Percentiles rank a stretch among this genome's conserved stretches.
Evolutionary conservation across 2,888 invertebrate species (phyloP).

Genomic region (Chymomyza amoena): DNA sequence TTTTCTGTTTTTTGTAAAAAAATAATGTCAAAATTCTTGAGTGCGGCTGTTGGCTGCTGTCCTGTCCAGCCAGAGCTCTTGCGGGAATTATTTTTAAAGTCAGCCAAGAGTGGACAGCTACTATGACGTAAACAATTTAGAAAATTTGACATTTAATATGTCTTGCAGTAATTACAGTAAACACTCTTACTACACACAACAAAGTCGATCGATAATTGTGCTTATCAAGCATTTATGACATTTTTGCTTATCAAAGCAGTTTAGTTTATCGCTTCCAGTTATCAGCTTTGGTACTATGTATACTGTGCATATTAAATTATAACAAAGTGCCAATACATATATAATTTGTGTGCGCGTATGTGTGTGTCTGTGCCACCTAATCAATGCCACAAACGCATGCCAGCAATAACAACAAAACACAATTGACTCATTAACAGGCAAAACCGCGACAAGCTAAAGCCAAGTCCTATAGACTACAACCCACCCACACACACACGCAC

Average conservation of each 20-base stretch:
- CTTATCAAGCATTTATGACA: slow-evolving; percentile 60
- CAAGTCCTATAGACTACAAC: slow-evolving; percentile 18
- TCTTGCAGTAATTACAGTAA: neutral
- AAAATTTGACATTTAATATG: slow-evolving; percentile 38
- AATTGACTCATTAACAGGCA: slow-evolving; percentile 71
- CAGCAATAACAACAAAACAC: slow-evolving; percentile 37
- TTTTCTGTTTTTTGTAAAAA: slow-evolving; percentile 1
- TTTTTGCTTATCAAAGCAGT: slow-evolving; percentile 65
- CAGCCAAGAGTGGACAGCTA: neutral
- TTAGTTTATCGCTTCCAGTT: slow-evolving; percentile 51
- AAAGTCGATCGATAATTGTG: slow-evolving; percentile 60
- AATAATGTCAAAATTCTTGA: slow-evolving; percentile 47
- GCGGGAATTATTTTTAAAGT: slow-evolving; percentile 29
- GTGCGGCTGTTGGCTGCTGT: slow-evolving; percentile 8
- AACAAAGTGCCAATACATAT: slow-evolving; percentile 53
- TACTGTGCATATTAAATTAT: slow-evolving; percentile 58
- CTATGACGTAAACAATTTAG: slow-evolving; percentile 16
- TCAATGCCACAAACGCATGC: slow-evolving; percentile 49
- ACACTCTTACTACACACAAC: neutral
- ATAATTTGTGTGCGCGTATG: slow-evolving; percentile 7
- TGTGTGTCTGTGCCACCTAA: slow-evolving; percentile 43
- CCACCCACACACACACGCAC: slow-evolving; percentile 8
- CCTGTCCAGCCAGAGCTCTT: slow-evolving; percentile 20
- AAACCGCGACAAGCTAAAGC: slow-evolving; percentile 63
- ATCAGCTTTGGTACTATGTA: slow-evolving; percentile 9